A percentile compares a stretch with the other conserved stretches of the same genome.
phyloP scores from a whole-genome alignment of 2,888 invertebrate genomes.

The Chironomus riparius region DNA sequence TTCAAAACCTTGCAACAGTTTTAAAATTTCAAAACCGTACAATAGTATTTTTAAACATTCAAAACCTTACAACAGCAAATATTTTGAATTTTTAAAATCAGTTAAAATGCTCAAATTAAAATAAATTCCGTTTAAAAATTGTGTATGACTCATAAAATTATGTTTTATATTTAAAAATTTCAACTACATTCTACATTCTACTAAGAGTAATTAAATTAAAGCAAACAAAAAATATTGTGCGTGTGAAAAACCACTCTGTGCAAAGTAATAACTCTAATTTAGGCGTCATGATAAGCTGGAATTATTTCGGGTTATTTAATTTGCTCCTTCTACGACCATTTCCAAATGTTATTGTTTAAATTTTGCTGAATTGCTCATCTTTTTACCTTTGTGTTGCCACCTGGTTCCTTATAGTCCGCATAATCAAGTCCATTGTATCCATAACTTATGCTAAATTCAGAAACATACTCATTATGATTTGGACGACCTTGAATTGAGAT shows the following conservation, averaged over 20 bases:
- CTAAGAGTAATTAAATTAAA: background rate
- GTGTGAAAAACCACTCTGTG: background rate
- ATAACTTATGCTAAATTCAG: constrained; percentile 89
- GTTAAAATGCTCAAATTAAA: too few relatives aligned
- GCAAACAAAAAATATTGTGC: background rate
- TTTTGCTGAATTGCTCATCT: background rate
- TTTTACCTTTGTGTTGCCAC: constrained; percentile 84
- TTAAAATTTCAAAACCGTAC: too few relatives aligned
- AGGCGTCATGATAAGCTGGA: background rate
- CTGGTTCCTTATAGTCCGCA: constrained; percentile 79
- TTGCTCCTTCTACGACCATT: background rate
- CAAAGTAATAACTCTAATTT: background rate
- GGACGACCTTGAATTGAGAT: constrained; percentile 86
- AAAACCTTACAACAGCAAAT: too few relatives aligned
- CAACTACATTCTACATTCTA: background rate
- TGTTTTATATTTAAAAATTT: too few relatives aligned
- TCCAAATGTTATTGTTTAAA: background rate
- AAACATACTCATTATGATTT: constrained; percentile 83
- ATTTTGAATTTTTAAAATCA: too few relatives aligned
- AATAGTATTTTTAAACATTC: too few relatives aligned
- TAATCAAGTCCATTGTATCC: constrained; percentile 85
- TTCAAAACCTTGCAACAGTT: too few relatives aligned
- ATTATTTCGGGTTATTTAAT: background rate
- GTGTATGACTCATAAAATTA: too few relatives aligned
- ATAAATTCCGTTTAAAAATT: too few relatives aligned